Percentiles rank a stretch among this genome's conserved stretches.
phyloP scores from a whole-genome alignment of 2,113 vertebrate genomes.

The Campylomormyrus numenius region DNA sequence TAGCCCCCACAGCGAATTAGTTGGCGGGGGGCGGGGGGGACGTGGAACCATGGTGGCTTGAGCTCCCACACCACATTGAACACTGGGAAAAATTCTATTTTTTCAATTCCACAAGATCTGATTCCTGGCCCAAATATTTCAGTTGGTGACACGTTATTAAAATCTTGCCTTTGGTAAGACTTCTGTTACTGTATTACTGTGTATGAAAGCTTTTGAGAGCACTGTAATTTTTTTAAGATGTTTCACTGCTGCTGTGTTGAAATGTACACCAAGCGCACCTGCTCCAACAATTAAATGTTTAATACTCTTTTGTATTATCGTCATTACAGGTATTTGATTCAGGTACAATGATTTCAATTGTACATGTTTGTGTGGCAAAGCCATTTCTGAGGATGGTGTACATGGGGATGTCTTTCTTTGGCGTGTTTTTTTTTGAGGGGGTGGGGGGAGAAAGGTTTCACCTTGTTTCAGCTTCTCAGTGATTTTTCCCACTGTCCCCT shows the following conservation, averaged over 20 bases:
- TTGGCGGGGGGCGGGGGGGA: too few species aligned
- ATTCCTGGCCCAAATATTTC: not conserved
- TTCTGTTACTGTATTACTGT: not conserved
- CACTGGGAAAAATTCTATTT: not conserved
- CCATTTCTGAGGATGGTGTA: not conserved
- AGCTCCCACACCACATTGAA: not conserved
- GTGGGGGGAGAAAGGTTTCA: conserved; percentile 32
- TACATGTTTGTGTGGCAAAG: not conserved
- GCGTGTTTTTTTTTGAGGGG: conserved; percentile 18
- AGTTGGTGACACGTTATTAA: not conserved
- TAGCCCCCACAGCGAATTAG: not conserved
- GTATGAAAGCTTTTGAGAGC: not conserved
- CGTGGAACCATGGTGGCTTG: not conserved
- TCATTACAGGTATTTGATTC: conserved; percentile 38
- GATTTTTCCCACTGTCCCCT: conserved; percentile 30
- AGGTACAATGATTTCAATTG: not conserved
- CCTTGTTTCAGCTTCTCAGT: conserved; percentile 34
- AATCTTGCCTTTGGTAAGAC: not conserved
- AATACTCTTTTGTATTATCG: conserved; percentile 37
- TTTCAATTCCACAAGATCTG: not conserved
- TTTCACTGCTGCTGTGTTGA: not conserved
- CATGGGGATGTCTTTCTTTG: conserved; percentile 31
- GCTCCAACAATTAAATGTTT: conserved; percentile 33
- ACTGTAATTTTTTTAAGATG: not conserved
- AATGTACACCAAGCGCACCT: not conserved